These are phyloP conservation scores for Gymnocheta viridis DNA, from an alignment of 2,888 invertebrate genomes.

Conservation along the genomic window DNA sequence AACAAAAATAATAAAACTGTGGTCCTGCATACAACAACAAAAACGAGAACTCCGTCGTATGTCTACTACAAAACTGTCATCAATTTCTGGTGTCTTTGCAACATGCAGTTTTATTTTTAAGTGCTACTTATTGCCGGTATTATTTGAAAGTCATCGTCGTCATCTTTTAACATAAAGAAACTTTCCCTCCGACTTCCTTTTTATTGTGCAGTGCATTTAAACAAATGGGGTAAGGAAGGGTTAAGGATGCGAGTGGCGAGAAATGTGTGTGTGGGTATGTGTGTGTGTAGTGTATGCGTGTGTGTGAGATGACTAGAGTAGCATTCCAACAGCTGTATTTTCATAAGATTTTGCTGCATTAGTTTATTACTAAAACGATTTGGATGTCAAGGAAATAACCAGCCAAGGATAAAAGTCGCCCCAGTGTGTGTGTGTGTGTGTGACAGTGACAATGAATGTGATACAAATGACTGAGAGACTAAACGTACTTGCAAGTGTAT, in stretches of 20 bases:
- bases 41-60: neutral
- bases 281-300: neutral
- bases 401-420: conserved; percentile 38
- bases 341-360: neutral
- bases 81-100: conserved; percentile 24
- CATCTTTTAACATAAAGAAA: neutral
- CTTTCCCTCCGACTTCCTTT: neutral
- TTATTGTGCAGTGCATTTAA: neutral
- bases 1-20: neutral
- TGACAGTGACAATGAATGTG: conserved; percentile 54
- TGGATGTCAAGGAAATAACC: conserved; percentile 54
- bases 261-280: neutral
- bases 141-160: conserved; percentile 55
- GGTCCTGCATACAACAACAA: neutral
- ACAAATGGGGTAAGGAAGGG: conserved; percentile 4
- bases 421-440: conserved; percentile 32
- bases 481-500: conserved; percentile 27
- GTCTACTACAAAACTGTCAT: conserved; percentile 36
- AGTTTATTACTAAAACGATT: conserved; percentile 37
- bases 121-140: conserved; percentile 52
- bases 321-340: neutral
- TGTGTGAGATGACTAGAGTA: neutral
- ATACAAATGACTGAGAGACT: conserved; percentile 49
- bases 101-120: conserved; percentile 40
- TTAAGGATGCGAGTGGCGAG: neutral